Base-by-base conservation (phyloP, 2,113 vertebrate genomes). In the Cervus canadensis region DNA sequence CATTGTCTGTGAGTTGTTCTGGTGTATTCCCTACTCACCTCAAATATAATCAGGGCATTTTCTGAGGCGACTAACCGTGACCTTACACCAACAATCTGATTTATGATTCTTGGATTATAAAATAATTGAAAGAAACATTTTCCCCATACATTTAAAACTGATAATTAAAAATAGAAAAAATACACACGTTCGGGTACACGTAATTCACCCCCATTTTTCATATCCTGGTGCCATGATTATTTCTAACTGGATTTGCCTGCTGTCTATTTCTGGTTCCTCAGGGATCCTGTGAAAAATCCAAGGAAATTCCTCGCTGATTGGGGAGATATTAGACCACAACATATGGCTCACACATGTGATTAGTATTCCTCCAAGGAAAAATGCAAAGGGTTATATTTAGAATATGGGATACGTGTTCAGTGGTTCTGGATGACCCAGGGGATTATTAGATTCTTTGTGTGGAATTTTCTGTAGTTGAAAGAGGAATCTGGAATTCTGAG, bases 341-440 rank as follows among this genome's bases (percentile, higher is more conserved):
- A 98, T 98, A 95, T 98, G 98, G 97, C 82, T 64, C 79, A 87
- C 97, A 98, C 74, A 98, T 98, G 97, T 97, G 96, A 98, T 94
- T 93, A 93, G 96, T 64, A 88, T 97, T 98, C 89, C 93, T 97
- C 92, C 86, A 89, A 98, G 97, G 89, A 92, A 97, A 97, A 97
- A 97, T 97, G 87, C 59, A 82, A 92, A 93, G 59, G 95, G 94
- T 96, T 97, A 98, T 97, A 97, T 98, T 98, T 97, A 97, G 97
- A 98, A 97, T 62, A 96, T 12, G 56, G 93, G 48, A 89, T 97
- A 93, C 93, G 74, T 97, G 74, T 54, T 97, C 91, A 91, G 94
- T 96, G 93, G 89, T 97, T 97, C 93, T 85, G 81, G 93, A 91
- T 97, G 97, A 95, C 94, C 81, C 97, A 91, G 71, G 96, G 96